Percentiles rank a stretch among this genome's conserved stretches.
These are phyloP conservation scores for Corynorhinus townsendii DNA, from an alignment of 2,113 vertebrate species.

Conservation along the genomic window DNA sequence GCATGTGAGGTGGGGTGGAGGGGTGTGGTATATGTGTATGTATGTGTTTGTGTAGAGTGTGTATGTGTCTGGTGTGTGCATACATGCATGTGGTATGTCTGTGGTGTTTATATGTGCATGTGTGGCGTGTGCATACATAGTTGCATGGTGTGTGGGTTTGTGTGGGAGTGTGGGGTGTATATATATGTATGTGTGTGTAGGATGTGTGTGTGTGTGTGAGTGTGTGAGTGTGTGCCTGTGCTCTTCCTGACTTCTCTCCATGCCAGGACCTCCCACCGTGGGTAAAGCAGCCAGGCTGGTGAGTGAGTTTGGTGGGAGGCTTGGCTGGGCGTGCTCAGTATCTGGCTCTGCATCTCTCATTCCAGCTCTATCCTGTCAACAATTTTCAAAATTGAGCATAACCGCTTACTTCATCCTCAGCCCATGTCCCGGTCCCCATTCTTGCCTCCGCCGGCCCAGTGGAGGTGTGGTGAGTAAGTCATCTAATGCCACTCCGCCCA, in stretches of 20 bases:
- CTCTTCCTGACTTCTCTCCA: not conserved
- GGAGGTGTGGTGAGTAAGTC: slow-evolving; percentile 38
- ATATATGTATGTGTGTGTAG: too few relatives aligned
- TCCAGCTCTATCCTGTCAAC: slow-evolving; percentile 41
- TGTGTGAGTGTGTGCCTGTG: too few relatives aligned
- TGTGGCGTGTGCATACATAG: not conserved
- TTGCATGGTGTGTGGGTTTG: not conserved
- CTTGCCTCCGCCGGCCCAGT: not conserved
- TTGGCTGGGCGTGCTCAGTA: not conserved
- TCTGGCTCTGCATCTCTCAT: slow-evolving; percentile 25
- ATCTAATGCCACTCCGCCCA: slow-evolving; percentile 13
- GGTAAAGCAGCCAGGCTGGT: not conserved
- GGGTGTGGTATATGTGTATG: not conserved
- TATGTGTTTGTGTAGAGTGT: too few relatives aligned
- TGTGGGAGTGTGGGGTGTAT: not conserved
- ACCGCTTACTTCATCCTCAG: not conserved
- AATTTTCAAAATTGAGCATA: not conserved
- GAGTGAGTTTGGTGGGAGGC: not conserved
- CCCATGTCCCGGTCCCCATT: not conserved
- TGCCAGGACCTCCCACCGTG: not conserved
- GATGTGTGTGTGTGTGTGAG: not conserved
- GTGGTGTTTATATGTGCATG: too few relatives aligned
- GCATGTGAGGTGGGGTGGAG: too few relatives aligned
- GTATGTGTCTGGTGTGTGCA: not conserved
- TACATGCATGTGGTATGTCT: not conserved